Conservation (phyloP, 2,113 vertebrate species). For the Nansenia antarctica region DNA sequence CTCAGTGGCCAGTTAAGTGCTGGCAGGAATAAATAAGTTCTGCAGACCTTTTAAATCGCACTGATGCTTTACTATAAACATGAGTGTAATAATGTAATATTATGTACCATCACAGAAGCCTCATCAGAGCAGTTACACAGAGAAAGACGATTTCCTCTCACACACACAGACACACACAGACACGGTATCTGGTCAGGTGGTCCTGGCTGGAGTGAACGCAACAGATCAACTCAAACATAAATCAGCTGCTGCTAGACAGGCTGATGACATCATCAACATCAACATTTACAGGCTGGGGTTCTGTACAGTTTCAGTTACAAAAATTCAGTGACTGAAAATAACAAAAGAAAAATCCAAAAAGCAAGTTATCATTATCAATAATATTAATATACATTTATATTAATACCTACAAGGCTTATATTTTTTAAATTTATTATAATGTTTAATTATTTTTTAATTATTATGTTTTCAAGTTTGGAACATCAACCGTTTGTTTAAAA, state of each 20-base stretch:
- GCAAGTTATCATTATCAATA: slow-evolving; percentile 64
- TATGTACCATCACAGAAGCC: slow-evolving; percentile 42
- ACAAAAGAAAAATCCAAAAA: no score
- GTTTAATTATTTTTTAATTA: no score
- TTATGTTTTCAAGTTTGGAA: slow-evolving; percentile 71
- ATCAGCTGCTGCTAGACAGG: slow-evolving; percentile 57
- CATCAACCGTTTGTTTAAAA: slow-evolving; percentile 74
- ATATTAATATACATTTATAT: slow-evolving; percentile 78
- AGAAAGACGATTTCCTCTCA: slow-evolving; percentile 41
- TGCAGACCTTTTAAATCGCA: slow-evolving; percentile 70
- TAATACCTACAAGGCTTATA: slow-evolving; percentile 80
- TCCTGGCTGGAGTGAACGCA: slow-evolving; percentile 37
- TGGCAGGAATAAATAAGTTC: no score
- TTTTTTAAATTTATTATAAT: no score
- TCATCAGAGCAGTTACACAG: slow-evolving; percentile 44
- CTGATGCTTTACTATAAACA: slow-evolving; percentile 77
- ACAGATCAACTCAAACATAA: slow-evolving; percentile 13
- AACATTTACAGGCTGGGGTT: slow-evolving; percentile 67
- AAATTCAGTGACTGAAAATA: slow-evolving; percentile 59
- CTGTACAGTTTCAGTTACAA: slow-evolving; percentile 72
- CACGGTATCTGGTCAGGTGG: slow-evolving; percentile 30
- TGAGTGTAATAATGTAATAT: slow-evolving; percentile 63
- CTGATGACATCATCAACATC: slow-evolving; percentile 62
- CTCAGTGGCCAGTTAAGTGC: no score
- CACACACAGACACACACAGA: slow-evolving; percentile 27